These are phyloP conservation scores for Caenorhabditis sp. DNA, from an alignment of 2,888 invertebrate genomes.

Conservation along the genomic window DNA sequence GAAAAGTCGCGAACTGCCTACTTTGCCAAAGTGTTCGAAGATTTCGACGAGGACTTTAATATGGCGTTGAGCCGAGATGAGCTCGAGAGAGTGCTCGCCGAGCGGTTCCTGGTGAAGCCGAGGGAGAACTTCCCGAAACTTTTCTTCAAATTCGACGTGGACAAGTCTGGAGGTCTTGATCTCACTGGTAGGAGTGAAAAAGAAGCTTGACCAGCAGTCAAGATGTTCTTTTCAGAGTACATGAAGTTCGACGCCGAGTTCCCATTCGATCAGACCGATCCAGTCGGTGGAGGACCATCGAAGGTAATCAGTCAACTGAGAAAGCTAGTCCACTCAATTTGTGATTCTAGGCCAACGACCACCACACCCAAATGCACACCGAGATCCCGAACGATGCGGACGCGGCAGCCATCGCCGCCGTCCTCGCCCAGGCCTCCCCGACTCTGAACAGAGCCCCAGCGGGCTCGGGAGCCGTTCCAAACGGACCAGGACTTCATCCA, in stretches of 20 bases:
- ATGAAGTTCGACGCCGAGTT: slow-evolving; percentile 71
- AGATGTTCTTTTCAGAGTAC: slow-evolving; percentile 60
- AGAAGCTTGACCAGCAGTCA: too few species aligned
- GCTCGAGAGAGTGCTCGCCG: slow-evolving; percentile 67
- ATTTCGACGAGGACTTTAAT: slow-evolving; percentile 73
- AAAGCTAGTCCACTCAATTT: not conserved
- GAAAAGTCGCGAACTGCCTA: slow-evolving; percentile 71
- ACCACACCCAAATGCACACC: slow-evolving; percentile 37
- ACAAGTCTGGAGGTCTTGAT: slow-evolving; percentile 72
- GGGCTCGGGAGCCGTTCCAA: not conserved
- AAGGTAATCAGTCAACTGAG: not conserved
- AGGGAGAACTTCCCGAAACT: slow-evolving; percentile 71
- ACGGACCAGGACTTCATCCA: slow-evolving; percentile 50
- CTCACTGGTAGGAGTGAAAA: slow-evolving; percentile 52
- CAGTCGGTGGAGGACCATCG: slow-evolving; percentile 51
- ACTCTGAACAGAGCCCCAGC: slow-evolving; percentile 35
- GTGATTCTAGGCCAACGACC: not conserved
- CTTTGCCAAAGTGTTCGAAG: slow-evolving; percentile 74
- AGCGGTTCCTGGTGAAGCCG: slow-evolving; percentile 73
- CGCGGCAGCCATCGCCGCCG: slow-evolving; percentile 60
- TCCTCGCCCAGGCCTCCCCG: slow-evolving; percentile 60
- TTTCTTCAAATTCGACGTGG: slow-evolving; percentile 70
- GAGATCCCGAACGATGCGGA: slow-evolving; percentile 57
- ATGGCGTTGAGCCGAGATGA: slow-evolving; percentile 69
- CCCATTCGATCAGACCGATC: slow-evolving; percentile 73